phyloP scores from a whole-genome alignment of 2,113 vertebrate species.

The Apeltes quadracus region DNA sequence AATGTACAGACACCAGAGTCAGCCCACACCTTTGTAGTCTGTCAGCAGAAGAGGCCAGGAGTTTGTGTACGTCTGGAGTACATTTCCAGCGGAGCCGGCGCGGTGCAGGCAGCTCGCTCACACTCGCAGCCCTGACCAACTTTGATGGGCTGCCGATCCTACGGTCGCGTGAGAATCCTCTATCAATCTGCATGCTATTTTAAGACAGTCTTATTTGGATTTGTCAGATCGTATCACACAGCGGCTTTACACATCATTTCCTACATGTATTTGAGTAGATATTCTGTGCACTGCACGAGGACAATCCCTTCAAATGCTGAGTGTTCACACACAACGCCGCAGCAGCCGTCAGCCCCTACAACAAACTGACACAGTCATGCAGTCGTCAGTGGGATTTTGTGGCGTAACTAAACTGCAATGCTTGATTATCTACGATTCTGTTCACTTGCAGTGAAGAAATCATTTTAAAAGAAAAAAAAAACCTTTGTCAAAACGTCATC shows the following conservation, averaged over 20 bases:
- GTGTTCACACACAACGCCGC: slow-evolving; percentile 94
- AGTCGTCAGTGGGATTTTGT: slow-evolving; percentile 31
- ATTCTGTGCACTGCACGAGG: slow-evolving; percentile 93
- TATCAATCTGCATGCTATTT: background rate
- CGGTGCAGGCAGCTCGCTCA: slow-evolving; percentile 91
- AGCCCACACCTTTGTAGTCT: slow-evolving; percentile 87
- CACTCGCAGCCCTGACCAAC: slow-evolving; percentile 89
- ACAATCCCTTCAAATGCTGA: slow-evolving; percentile 96
- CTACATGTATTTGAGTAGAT: slow-evolving; percentile 94
- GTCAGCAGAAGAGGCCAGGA: slow-evolving; percentile 85
- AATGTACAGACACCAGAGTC: background rate
- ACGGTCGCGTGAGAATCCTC: slow-evolving; percentile 17
- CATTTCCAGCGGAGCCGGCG: slow-evolving; percentile 94
- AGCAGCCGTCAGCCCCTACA: slow-evolving; percentile 90
- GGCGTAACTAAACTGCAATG: background rate
- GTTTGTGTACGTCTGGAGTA: slow-evolving; percentile 87
- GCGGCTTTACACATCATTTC: slow-evolving; percentile 49
- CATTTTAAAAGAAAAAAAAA: slow-evolving; percentile 1
- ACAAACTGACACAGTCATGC: slow-evolving; percentile 84
- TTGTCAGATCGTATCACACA: background rate
- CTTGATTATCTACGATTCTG: background rate
- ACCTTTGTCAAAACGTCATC: slow-evolving; percentile 40
- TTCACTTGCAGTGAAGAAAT: slow-evolving; percentile 5
- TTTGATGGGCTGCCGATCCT: slow-evolving; percentile 89
- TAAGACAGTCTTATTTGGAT: background rate